These are phyloP conservation scores for Manduca sexta DNA, from an alignment of 1,140 invertebrate genomes.

Conservation along the genomic window DNA sequence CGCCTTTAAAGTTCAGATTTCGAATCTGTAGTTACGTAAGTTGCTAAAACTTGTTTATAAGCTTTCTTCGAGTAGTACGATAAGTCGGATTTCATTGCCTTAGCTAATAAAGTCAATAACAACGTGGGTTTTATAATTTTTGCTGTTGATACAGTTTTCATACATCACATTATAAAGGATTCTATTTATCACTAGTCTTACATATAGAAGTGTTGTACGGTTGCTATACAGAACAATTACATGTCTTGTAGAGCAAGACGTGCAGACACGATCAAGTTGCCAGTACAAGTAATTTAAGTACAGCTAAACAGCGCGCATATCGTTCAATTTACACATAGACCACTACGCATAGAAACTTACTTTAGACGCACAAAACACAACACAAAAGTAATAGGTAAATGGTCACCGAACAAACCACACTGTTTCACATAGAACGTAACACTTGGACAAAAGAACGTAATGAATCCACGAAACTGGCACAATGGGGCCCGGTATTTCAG, in stretches of 20 bases:
- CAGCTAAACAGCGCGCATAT: neutral
- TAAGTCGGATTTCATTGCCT: neutral
- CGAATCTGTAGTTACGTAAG: slow-evolving; percentile 23
- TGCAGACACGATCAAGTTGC: too few species aligned
- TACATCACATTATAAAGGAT: neutral
- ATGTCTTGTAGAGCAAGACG: too few species aligned
- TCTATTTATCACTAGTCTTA: too few species aligned
- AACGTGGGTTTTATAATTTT: too few species aligned
- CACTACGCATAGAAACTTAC: neutral
- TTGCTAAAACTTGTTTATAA: slow-evolving; percentile 21
- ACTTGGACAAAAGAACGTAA: slow-evolving; percentile 29
- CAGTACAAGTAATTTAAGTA: too few species aligned
- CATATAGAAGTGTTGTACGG: too few species aligned
- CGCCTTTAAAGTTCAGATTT: slow-evolving; percentile 14
- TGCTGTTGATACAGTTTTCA: too few species aligned
- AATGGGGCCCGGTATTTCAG: slow-evolving; percentile 30
- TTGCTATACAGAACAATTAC: too few species aligned
- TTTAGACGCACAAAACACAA: neutral
- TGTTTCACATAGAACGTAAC: slow-evolving; percentile 21
- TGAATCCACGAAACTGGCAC: slow-evolving; percentile 25
- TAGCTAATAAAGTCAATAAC: neutral
- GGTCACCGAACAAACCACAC: slow-evolving; percentile 3
- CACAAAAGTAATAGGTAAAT: too few species aligned
- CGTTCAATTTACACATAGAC: neutral
- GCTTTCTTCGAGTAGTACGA: neutral